These are phyloP conservation scores for Drosophila auraria DNA, from an alignment of 1,140 invertebrate genomes.

Conservation along the genomic window DNA sequence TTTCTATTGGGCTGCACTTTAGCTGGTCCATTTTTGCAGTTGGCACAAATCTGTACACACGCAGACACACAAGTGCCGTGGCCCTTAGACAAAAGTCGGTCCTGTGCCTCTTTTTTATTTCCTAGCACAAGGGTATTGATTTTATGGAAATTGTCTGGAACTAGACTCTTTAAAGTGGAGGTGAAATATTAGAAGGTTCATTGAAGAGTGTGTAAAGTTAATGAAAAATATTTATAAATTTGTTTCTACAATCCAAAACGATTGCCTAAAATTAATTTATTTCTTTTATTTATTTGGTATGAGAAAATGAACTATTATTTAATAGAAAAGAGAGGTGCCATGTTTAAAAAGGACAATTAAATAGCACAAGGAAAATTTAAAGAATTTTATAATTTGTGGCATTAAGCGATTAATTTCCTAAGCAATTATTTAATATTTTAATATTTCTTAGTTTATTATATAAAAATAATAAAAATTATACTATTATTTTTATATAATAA, in stretches of 20 bases:
- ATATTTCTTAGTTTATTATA: too few species aligned
- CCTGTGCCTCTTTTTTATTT: slow-evolving; percentile 29
- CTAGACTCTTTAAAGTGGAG: slow-evolving; percentile 5
- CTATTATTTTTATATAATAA: too few species aligned
- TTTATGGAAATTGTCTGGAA: slow-evolving; percentile 5
- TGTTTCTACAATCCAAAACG: too few species aligned
- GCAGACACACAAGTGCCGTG: slow-evolving; percentile 9
- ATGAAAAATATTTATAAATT: neutral
- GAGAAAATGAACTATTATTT: neutral
- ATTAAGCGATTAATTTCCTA: too few species aligned
- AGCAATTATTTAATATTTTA: too few species aligned
- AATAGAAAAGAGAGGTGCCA: neutral
- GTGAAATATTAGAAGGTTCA: neutral
- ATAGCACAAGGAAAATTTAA: neutral
- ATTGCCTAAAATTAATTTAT: too few species aligned
- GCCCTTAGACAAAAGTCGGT: slow-evolving; percentile 42
- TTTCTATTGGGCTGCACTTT: slow-evolving; percentile 58
- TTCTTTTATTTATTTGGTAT: too few species aligned
- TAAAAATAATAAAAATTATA: too few species aligned
- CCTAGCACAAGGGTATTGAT: slow-evolving; percentile 31
- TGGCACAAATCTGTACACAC: slow-evolving; percentile 64
- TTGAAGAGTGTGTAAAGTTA: neutral
- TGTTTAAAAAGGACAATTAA: neutral
- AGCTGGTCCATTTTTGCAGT: slow-evolving; percentile 66
- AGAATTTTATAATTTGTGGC: too few species aligned